These are phyloP conservation scores for Albula glossodonta DNA, from an alignment of 2,113 vertebrate genomes.

Conservation along the genomic window DNA sequence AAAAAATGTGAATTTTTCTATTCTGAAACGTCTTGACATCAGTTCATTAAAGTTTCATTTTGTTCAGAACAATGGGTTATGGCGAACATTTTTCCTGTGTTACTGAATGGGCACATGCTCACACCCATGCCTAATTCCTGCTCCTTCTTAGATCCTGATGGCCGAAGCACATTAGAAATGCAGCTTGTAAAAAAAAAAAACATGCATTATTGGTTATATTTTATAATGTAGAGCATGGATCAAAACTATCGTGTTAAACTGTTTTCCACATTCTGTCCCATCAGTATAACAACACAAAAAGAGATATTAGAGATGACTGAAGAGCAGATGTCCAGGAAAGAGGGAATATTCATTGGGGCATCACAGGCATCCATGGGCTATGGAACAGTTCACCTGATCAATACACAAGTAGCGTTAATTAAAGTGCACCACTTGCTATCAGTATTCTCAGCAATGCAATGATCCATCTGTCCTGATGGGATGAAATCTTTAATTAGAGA, in stretches of 20 bases:
- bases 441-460: constrained; percentile 30
- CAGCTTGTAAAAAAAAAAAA: too few relatives aligned
- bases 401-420: constrained; percentile 24
- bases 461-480: not conserved
- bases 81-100: not conserved
- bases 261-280: not conserved
- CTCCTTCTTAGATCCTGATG: not conserved
- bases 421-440: constrained; percentile 23
- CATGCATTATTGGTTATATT: not conserved
- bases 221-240: not conserved
- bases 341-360: not conserved
- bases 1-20: not conserved
- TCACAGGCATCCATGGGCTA: not conserved
- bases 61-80: not conserved
- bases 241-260: not conserved
- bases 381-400: too few relatives aligned
- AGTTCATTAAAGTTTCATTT: not conserved
- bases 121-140: not conserved
- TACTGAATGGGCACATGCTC: not conserved
- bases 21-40: not conserved
- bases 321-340: not conserved
- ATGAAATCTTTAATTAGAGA: constrained; percentile 29
- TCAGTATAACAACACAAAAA: not conserved
- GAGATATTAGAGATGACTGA: not conserved
- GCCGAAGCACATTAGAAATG: too few relatives aligned